A percentile compares a stretch with the other conserved stretches of the same genome.
Conservation (phyloP, 1,140 invertebrate species). For the Maconellicoccus hirsutus region DNA sequence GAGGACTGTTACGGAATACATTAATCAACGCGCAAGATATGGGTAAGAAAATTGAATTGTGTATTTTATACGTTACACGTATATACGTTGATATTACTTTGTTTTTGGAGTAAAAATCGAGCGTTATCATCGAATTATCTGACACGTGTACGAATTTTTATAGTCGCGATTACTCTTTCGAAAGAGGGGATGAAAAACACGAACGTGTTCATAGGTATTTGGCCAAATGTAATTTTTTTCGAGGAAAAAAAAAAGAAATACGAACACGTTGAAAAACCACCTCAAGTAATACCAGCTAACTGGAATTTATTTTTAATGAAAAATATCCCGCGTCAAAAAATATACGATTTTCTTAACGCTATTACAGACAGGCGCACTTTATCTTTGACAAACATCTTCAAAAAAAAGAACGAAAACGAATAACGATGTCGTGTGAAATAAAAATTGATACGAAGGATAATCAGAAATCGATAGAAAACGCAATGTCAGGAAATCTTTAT, state of each 20-base stretch:
- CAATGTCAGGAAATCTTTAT: neutral
- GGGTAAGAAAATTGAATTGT: neutral
- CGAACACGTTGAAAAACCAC: neutral
- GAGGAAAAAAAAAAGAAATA: neutral
- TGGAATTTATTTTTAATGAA: conserved; percentile 10
- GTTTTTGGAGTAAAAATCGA: too few species aligned
- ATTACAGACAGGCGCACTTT: neutral
- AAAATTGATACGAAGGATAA: conserved; percentile 1
- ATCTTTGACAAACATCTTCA: neutral
- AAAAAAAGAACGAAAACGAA: neutral
- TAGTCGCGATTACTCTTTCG: too few species aligned
- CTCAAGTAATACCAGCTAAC: neutral
- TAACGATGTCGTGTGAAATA: conserved; percentile 1
- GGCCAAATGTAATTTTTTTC: neutral
- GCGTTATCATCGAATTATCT: too few species aligned
- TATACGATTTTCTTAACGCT: conserved; percentile 3
- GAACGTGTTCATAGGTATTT: neutral
- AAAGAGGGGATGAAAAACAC: too few species aligned
- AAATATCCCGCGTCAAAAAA: neutral
- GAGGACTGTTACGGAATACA: neutral
- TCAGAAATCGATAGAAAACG: neutral
- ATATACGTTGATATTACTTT: too few species aligned
- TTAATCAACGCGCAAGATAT: neutral
- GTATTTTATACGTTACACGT: too few species aligned
- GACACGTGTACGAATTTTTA: too few species aligned